phyloP scores from a whole-genome alignment of 2,888 invertebrate genomes.

The Aspidapion aeneum region DNA sequence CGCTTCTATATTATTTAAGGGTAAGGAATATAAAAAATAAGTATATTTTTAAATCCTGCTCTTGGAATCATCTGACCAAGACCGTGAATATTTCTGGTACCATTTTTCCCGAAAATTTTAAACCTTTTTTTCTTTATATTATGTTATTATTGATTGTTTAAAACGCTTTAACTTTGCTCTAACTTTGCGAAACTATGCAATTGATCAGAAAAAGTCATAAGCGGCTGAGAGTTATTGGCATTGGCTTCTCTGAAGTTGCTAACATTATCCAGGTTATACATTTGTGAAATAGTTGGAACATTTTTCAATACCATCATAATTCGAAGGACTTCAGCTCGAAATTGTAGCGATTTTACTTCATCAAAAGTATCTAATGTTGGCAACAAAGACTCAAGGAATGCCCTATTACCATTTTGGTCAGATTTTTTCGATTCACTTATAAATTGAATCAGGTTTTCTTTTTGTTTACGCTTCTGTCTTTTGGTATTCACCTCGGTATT shows the following conservation, averaged over 20 bases:
- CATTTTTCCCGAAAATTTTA: too few relatives aligned
- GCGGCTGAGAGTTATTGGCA: slow-evolving; percentile 2
- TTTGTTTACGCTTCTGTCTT: slow-evolving; percentile 6
- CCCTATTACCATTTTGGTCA: slow-evolving; percentile 9
- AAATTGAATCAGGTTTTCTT: slow-evolving; percentile 6
- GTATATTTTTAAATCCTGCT: too few relatives aligned
- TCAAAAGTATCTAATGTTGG: slow-evolving; percentile 14
- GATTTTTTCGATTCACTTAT: slow-evolving; percentile 3
- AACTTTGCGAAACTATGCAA: too few relatives aligned
- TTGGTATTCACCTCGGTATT: neutral
- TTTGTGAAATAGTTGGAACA: slow-evolving; percentile 11
- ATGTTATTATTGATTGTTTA: too few relatives aligned
- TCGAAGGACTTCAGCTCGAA: slow-evolving; percentile 15
- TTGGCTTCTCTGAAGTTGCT: slow-evolving; percentile 1
- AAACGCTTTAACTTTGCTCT: too few relatives aligned
- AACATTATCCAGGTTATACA: slow-evolving; percentile 1
- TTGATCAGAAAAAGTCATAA: slow-evolving; percentile 5
- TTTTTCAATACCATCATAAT: slow-evolving; percentile 15
- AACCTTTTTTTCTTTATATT: too few relatives aligned
- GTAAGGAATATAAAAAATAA: too few relatives aligned
- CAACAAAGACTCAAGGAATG: slow-evolving; percentile 12
- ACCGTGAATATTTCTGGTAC: too few relatives aligned
- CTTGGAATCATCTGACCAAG: too few relatives aligned
- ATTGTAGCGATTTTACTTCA: slow-evolving; percentile 15
- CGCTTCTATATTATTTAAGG: too few relatives aligned